Percentiles rank a stretch among this genome's conserved stretches.
Evolutionary conservation across 2,113 vertebrate species (phyloP).

Genomic region (Catharus fuscescens): DNA sequence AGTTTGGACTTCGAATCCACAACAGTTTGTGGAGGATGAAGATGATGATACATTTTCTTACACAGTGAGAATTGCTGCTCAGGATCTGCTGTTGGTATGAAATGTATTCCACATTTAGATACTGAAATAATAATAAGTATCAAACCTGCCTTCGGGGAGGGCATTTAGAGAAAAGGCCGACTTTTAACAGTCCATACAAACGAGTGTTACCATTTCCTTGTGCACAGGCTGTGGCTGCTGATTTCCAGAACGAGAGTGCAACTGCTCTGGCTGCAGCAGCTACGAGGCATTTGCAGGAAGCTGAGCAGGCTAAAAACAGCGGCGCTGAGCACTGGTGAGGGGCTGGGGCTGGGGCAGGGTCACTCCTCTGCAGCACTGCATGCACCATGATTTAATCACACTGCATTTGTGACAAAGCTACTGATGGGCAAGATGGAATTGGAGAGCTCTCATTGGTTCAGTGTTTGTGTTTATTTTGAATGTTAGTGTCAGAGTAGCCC

Average conservation of each 20-base stretch:
- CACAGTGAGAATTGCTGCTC: slow-evolving; percentile 95
- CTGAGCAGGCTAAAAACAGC: slow-evolving; percentile 87
- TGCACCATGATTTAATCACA: not conserved
- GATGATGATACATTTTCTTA: slow-evolving; percentile 99
- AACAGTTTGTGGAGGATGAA: slow-evolving; percentile 98
- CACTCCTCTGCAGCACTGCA: too few species aligned
- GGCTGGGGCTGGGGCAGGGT: not conserved
- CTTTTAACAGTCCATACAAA: not conserved
- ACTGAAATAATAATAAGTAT: not conserved
- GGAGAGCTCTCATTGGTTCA: not conserved
- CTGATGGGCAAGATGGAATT: not conserved
- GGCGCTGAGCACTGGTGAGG: slow-evolving; percentile 92
- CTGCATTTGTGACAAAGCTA: not conserved
- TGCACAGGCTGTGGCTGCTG: slow-evolving; percentile 90
- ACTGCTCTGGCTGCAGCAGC: slow-evolving; percentile 93
- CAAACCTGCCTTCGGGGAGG: not conserved
- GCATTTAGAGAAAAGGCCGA: not conserved
- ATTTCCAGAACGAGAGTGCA: slow-evolving; percentile 98
- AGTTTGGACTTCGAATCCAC: slow-evolving; percentile 96
- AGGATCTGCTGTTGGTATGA: slow-evolving; percentile 93
- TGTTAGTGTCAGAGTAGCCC: not conserved
- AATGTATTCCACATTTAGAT: not conserved
- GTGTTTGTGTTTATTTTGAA: not conserved
- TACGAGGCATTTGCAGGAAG: slow-evolving; percentile 93
- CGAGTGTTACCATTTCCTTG: not conserved